Evolutionary conservation across 2,797 vertebrate genomes (phyloP).

Genomic region (Cyprinodon diabolis): DNA sequence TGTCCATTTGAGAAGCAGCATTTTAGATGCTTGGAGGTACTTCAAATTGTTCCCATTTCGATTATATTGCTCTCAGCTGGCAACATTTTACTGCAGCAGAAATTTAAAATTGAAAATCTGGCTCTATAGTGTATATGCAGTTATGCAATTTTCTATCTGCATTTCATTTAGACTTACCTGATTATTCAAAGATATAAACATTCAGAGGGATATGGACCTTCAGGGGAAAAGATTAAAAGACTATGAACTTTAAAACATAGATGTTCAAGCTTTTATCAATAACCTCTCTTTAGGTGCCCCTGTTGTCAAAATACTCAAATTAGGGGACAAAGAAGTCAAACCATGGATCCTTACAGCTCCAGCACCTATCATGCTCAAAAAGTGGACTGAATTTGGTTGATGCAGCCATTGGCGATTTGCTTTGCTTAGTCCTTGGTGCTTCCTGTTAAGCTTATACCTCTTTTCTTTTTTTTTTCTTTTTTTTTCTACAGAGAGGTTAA

Average conservation of each 20-base stretch:
- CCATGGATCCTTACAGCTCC: neutral
- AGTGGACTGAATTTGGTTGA: too few species aligned
- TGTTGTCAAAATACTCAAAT: neutral
- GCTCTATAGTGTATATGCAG: neutral
- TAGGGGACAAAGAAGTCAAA: neutral
- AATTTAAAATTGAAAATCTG: constrained; percentile 7
- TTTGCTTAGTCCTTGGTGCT: neutral
- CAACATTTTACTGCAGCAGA: constrained; percentile 3
- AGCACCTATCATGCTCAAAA: neutral
- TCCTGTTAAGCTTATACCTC: neutral
- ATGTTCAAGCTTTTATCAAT: neutral
- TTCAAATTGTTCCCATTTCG: neutral
- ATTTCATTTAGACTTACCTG: neutral
- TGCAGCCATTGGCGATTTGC: too few species aligned
- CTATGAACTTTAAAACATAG: neutral
- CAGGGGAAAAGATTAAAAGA: too few species aligned
- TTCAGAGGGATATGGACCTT: too few species aligned
- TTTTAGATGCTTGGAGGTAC: neutral
- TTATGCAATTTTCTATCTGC: constrained; percentile 10
- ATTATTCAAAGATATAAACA: neutral
- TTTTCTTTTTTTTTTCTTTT: neutral
- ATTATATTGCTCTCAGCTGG: neutral
- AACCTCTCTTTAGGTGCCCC: neutral
- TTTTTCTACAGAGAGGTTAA: neutral
- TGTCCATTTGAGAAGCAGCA: neutral